A percentile compares a stretch with the other conserved stretches of the same genome.
Conservation (phyloP, 2,113 vertebrate genomes). For the Forbesichthys agassizii region DNA sequence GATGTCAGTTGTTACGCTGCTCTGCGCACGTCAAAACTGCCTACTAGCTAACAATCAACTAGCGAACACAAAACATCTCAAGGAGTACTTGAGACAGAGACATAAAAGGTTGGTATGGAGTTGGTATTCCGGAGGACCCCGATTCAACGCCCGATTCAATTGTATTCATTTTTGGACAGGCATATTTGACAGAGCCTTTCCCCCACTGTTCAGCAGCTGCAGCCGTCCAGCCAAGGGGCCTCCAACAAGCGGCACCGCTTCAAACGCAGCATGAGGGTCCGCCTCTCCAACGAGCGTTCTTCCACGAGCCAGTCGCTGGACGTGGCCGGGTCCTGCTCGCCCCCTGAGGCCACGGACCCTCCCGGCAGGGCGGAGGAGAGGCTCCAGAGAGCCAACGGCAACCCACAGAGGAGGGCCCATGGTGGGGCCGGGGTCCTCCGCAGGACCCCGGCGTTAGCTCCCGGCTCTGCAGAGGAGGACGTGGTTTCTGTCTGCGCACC, state of each 20-base stretch:
- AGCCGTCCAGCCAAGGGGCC: slow-evolving; percentile 76
- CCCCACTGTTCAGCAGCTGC: slow-evolving; percentile 42
- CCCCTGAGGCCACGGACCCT: slow-evolving; percentile 52
- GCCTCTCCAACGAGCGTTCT: slow-evolving; percentile 85
- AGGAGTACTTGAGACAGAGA: too few relatives aligned
- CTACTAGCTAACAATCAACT: too few relatives aligned
- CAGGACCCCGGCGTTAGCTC: slow-evolving; percentile 73
- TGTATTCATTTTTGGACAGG: too few relatives aligned
- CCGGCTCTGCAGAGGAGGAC: slow-evolving; percentile 77
- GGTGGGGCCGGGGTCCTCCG: slow-evolving; percentile 66
- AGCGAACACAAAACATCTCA: too few relatives aligned
- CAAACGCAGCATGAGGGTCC: slow-evolving; percentile 85
- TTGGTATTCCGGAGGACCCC: too few relatives aligned
- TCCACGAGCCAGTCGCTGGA: slow-evolving; percentile 79
- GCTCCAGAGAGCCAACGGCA: slow-evolving; percentile 30
- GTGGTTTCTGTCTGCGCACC: slow-evolving; percentile 56
- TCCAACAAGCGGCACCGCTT: slow-evolving; percentile 84
- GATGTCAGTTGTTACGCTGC: too few relatives aligned
- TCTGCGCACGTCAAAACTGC: too few relatives aligned
- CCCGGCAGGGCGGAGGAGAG: slow-evolving; percentile 35
- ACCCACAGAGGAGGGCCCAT: slow-evolving; percentile 63
- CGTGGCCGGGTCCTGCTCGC: slow-evolving; percentile 56
- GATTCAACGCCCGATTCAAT: too few relatives aligned
- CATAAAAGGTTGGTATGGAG: too few relatives aligned
- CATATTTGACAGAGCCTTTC: neutral